A percentile compares a stretch with the other conserved stretches of the same genome.
phyloP scores from a whole-genome alignment of 2,888 invertebrate species.

The Brachynemurus nebulosus region DNA sequence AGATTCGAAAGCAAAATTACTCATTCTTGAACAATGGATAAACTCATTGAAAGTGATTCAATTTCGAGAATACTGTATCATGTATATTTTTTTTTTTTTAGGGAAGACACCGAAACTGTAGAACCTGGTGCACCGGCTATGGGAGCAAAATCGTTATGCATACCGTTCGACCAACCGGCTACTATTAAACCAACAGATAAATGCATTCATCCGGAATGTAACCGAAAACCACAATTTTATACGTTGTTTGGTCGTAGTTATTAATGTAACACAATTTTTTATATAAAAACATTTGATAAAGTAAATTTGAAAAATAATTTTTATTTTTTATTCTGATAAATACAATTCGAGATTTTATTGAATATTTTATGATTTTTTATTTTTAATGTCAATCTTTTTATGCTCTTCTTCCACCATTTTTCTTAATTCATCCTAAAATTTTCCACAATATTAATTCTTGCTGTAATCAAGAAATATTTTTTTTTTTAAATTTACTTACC shows the following conservation, averaged over 20 bases:
- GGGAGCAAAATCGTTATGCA: conserved; percentile 98
- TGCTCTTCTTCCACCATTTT: conserved; percentile 42
- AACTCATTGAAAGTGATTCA: too few relatives aligned
- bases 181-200: conserved; percentile 43
- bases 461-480: conserved; percentile 6
- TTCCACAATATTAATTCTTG: conserved; percentile 3
- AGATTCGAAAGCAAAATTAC: too few relatives aligned
- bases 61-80: too few relatives aligned
- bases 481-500: conserved; percentile 32
- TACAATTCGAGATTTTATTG: not conserved
- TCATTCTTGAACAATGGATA: too few relatives aligned
- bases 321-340: not conserved
- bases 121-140: conserved; percentile 83
- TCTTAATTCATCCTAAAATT: conserved; percentile 44
- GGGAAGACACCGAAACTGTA: conserved; percentile 45
- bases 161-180: conserved; percentile 81
- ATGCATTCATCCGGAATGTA: conserved; percentile 83
- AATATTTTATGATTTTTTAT: conserved; percentile 16
- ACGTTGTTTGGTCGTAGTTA: conserved; percentile 96
- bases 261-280: conserved; percentile 30
- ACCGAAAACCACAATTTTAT: conserved; percentile 64
- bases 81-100: conserved; percentile 29
- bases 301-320: too few relatives aligned
- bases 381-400: conserved; percentile 36
- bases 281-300: too few relatives aligned